A percentile compares a stretch with the other conserved stretches of the same genome.
phyloP scores from a whole-genome alignment of 2,888 invertebrate genomes.

The Drosophila longiperda region DNA sequence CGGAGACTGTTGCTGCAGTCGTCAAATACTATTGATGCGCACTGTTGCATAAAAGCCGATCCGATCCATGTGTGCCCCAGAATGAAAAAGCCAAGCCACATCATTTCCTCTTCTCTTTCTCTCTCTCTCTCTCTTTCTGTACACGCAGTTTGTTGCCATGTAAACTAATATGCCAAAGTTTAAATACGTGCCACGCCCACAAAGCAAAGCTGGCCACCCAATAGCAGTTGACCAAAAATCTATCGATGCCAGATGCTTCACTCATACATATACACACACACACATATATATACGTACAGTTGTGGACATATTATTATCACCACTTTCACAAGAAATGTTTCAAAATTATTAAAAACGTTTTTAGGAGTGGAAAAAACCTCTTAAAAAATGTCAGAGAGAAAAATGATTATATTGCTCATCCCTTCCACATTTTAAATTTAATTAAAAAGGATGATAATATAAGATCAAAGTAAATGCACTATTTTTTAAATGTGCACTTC shows the following conservation, averaged over 20 bases:
- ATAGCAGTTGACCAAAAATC: constrained; percentile 55
- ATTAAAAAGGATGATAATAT: not conserved
- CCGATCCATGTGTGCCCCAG: constrained; percentile 53
- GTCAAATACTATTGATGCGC: constrained; percentile 66
- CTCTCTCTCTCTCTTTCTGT: not conserved
- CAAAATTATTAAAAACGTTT: not conserved
- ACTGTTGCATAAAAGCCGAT: constrained; percentile 78
- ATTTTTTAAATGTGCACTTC: not conserved
- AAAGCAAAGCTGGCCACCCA: constrained; percentile 24
- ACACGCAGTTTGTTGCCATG: constrained; percentile 42
- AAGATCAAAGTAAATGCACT: not conserved
- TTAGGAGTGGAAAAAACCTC: not conserved
- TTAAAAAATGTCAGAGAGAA: not conserved
- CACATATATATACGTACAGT: not conserved
- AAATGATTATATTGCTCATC: not conserved
- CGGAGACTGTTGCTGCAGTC: constrained; percentile 29
- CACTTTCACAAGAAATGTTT: not conserved
- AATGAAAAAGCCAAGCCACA: constrained; percentile 57
- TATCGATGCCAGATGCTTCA: constrained; percentile 27
- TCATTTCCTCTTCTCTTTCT: constrained; percentile 1
- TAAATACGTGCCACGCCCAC: constrained; percentile 50
- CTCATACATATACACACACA: not conserved
- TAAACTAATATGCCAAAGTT: constrained; percentile 52
- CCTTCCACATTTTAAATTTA: not conserved
- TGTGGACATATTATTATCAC: not conserved